These are phyloP conservation scores for Ptychoptera albimana DNA, from an alignment of 2,888 invertebrate genomes.

Conservation along the genomic window DNA sequence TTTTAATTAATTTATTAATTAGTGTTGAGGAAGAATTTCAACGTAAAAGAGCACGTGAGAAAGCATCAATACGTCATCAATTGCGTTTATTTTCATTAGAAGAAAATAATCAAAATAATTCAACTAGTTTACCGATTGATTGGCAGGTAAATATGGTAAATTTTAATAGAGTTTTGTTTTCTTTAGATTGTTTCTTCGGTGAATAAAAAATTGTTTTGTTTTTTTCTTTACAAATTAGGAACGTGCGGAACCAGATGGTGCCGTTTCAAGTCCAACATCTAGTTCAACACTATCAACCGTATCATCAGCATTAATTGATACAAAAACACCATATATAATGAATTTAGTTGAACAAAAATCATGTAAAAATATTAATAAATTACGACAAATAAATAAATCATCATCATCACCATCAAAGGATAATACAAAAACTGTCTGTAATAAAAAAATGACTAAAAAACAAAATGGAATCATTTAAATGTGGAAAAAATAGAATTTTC, in stretches of 20 bases:
- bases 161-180: too few relatives aligned
- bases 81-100: slow-evolving; percentile 52
- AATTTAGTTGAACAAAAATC: slow-evolving; percentile 7
- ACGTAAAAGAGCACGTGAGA: slow-evolving; percentile 61
- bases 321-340: slow-evolving; percentile 9
- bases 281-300: slow-evolving; percentile 25
- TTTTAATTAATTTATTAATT: slow-evolving; percentile 9
- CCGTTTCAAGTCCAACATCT: slow-evolving; percentile 38
- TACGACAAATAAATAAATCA: too few relatives aligned
- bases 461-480: too few relatives aligned
- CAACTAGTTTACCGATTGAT: slow-evolving; percentile 37
- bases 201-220: not conserved
- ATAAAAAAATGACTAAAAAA: too few relatives aligned
- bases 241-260: slow-evolving; percentile 58
- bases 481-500: too few relatives aligned
- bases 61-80: slow-evolving; percentile 60
- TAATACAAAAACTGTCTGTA: too few relatives aligned
- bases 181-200: not conserved
- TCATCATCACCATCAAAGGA: too few relatives aligned
- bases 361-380: slow-evolving; percentile 1
- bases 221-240: slow-evolving; percentile 21
- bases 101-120: slow-evolving; percentile 28
- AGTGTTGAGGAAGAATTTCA: slow-evolving; percentile 79
- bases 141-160: slow-evolving; percentile 9
- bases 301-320: slow-evolving; percentile 3